These are phyloP conservation scores for Platerodrilus igneus DNA, from an alignment of 2,888 invertebrate species.

Conservation along the genomic window DNA sequence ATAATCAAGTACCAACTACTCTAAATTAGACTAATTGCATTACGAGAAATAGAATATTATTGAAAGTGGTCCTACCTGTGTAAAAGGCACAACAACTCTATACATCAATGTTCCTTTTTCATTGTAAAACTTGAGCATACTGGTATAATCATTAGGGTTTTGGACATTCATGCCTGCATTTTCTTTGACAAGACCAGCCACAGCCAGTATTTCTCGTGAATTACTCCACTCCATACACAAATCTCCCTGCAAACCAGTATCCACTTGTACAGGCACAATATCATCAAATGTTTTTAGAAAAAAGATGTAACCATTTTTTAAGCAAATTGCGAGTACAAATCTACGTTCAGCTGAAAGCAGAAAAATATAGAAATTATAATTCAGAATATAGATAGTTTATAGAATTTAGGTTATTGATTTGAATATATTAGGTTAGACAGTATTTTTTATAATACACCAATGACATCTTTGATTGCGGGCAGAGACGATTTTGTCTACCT, in stretches of 20 bases:
- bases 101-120: constrained; percentile 79
- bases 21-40: not conserved
- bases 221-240: constrained; percentile 96
- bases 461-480: too few relatives aligned
- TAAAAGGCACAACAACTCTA: constrained; percentile 72
- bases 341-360: constrained; percentile 54
- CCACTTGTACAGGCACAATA: constrained; percentile 81
- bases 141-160: constrained; percentile 60
- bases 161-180: constrained; percentile 35
- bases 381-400: too few relatives aligned
- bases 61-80: constrained; percentile 57
- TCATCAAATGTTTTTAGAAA: constrained; percentile 90
- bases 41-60: not conserved
- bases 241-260: constrained; percentile 76
- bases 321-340: constrained; percentile 81
- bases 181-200: constrained; percentile 71
- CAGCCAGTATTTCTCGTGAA: constrained; percentile 85
- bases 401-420: too few relatives aligned
- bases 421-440: too few relatives aligned
- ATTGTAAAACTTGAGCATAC: constrained; percentile 88
- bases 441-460: too few relatives aligned
- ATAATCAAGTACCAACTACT: too few relatives aligned
- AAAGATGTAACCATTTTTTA: constrained; percentile 86
- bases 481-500: too few relatives aligned
- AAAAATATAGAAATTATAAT: too few relatives aligned